phyloP scores from a whole-genome alignment of 2,888 invertebrate genomes.

The Bhutanitis thaidina region DNA sequence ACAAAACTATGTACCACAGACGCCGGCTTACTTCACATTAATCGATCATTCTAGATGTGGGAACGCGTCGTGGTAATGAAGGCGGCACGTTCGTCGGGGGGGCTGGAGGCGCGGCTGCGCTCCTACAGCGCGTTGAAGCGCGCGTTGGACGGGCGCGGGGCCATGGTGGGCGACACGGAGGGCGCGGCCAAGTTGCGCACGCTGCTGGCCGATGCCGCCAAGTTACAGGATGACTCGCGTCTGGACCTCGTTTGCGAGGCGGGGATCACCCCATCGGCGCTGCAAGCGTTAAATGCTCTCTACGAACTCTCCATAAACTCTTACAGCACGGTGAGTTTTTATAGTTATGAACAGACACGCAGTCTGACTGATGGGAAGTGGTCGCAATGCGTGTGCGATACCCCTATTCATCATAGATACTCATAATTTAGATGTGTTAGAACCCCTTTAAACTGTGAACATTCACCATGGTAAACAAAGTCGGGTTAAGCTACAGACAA shows the following conservation, averaged over 20 bases:
- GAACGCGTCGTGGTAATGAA: constrained; percentile 69
- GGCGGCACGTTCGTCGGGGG: constrained; percentile 57
- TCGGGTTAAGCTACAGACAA: too few species aligned
- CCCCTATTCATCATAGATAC: too few species aligned
- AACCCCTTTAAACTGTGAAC: too few species aligned
- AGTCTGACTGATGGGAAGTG: too few species aligned
- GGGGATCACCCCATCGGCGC: constrained; percentile 54
- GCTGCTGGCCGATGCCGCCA: constrained; percentile 82
- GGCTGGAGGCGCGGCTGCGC: constrained; percentile 83
- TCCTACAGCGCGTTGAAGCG: constrained; percentile 82
- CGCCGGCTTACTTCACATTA: too few species aligned
- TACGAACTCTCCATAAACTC: constrained; percentile 57
- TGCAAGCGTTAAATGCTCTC: constrained; percentile 51
- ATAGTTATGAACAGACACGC: too few species aligned
- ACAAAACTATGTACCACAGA: too few species aligned
- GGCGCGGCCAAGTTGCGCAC: constrained; percentile 71
- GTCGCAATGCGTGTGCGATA: too few species aligned
- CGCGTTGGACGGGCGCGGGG: constrained; percentile 82
- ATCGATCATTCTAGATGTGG: constrained; percentile 81
- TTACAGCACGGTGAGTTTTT: constrained; percentile 55
- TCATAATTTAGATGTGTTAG: too few species aligned
- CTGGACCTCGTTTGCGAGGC: constrained; percentile 61
- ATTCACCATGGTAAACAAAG: too few species aligned
- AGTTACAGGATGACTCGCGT: constrained; percentile 81
- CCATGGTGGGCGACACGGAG: constrained; percentile 72